These are phyloP conservation scores for Lepilemur septentrionalis DNA, from an alignment of 2,797 vertebrate genomes.

Conservation along the genomic window DNA sequence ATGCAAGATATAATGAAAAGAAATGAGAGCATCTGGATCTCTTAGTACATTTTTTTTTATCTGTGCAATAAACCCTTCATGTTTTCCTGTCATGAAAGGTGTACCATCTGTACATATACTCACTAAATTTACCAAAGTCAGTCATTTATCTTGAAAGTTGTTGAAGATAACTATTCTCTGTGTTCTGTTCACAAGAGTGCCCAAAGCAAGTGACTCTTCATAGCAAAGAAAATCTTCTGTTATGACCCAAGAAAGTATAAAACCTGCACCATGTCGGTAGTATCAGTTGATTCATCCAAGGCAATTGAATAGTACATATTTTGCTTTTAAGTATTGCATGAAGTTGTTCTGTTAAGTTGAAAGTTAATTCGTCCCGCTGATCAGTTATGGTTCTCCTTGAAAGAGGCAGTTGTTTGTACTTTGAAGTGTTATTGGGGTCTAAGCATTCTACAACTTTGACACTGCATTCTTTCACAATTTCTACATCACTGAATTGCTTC, in stretches of 20 bases:
- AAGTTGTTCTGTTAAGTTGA: background rate
- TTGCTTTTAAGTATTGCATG: background rate
- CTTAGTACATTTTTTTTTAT: background rate
- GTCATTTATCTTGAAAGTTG: background rate
- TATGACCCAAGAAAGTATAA: background rate
- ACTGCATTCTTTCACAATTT: background rate
- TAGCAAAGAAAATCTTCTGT: background rate
- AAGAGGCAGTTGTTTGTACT: background rate
- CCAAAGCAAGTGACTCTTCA: background rate
- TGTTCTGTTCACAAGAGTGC: background rate
- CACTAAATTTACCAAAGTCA: background rate
- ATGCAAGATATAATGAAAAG: background rate
- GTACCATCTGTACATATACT: background rate
- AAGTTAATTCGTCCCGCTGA: background rate
- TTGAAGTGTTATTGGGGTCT: no score
- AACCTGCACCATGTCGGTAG: background rate
- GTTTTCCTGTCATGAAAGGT: background rate
- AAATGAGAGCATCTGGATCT: background rate
- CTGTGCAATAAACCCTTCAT: background rate
- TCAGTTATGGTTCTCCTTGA: background rate
- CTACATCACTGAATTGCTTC: background rate
- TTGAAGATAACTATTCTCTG: background rate
- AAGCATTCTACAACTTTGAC: background rate
- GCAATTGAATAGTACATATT: background rate
- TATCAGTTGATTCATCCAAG: background rate